A percentile compares a stretch with the other conserved stretches of the same genome.
Conservation (phyloP, 2,888 invertebrate genomes). For the Phortica okadai region DNA sequence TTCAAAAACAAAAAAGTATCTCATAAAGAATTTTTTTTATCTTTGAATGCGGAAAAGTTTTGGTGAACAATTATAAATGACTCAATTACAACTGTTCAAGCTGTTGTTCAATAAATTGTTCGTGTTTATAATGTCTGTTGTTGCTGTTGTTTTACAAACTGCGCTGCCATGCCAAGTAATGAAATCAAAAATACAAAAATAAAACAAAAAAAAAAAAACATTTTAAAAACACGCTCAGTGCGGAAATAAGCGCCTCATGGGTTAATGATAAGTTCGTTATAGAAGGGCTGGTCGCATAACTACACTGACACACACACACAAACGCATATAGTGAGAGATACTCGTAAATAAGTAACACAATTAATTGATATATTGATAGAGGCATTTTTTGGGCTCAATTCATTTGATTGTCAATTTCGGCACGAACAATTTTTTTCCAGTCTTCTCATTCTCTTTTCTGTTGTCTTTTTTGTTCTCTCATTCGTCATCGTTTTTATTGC, state of each 20-base stretch:
- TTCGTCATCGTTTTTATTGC: background rate
- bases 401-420: constrained; percentile 13
- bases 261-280: background rate
- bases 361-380: constrained; percentile 33
- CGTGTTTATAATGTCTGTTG: background rate
- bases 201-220: too few species aligned
- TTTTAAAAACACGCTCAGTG: background rate
- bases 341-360: background rate
- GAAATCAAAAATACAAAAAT: background rate
- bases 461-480: background rate
- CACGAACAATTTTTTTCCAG: background rate
- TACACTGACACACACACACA: background rate
- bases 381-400: background rate
- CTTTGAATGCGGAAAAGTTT: constrained; percentile 13
- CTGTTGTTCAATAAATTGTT: constrained; percentile 20
- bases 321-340: background rate
- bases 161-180: background rate
- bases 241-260: constrained; percentile 29
- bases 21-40: background rate
- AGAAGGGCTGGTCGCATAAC: background rate
- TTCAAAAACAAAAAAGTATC: background rate
- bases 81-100: constrained; percentile 1
- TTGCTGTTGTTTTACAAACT: background rate
- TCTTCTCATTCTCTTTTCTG: background rate
- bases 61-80: background rate